phyloP scores from a whole-genome alignment of 2,113 vertebrate genomes.

The Mionectes macconnelli region DNA sequence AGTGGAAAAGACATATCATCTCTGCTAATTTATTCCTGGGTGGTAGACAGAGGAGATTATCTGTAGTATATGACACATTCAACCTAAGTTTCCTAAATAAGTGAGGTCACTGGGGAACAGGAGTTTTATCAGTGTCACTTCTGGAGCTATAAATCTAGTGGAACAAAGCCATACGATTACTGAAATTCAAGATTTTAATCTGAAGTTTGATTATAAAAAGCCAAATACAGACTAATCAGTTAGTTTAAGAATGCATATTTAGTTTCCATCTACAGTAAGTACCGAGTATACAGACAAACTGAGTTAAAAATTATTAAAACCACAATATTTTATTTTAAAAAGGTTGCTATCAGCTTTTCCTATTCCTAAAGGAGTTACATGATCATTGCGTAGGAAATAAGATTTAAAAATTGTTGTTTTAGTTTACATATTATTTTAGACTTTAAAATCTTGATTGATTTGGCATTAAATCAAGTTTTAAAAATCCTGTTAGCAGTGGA shows the following conservation, averaged over 20 bases:
- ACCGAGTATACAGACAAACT: background rate
- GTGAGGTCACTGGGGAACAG: background rate
- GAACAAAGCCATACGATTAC: background rate
- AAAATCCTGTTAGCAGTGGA: background rate
- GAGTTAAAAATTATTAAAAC: background rate
- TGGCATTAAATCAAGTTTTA: background rate
- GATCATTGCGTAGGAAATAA: background rate
- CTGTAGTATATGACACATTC: background rate
- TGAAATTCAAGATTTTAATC: slow-evolving; percentile 7
- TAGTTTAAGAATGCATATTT: background rate
- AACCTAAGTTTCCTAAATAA: background rate
- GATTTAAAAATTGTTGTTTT: background rate
- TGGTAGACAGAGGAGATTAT: background rate
- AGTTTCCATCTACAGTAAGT: background rate
- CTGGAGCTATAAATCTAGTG: background rate
- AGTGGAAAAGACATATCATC: background rate
- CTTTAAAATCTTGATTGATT: background rate
- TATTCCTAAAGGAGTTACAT: background rate
- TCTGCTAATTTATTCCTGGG: background rate
- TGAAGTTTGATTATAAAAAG: background rate
- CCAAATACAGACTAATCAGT: slow-evolving; percentile 4
- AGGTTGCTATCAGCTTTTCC: background rate
- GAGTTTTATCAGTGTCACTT: background rate
- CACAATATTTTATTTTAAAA: background rate
- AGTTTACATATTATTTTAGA: background rate